Percentiles rank a stretch among this genome's conserved stretches.
Evolutionary conservation across 2,888 invertebrate genomes (phyloP).

Genomic region (Cheilosia vulpina): DNA sequence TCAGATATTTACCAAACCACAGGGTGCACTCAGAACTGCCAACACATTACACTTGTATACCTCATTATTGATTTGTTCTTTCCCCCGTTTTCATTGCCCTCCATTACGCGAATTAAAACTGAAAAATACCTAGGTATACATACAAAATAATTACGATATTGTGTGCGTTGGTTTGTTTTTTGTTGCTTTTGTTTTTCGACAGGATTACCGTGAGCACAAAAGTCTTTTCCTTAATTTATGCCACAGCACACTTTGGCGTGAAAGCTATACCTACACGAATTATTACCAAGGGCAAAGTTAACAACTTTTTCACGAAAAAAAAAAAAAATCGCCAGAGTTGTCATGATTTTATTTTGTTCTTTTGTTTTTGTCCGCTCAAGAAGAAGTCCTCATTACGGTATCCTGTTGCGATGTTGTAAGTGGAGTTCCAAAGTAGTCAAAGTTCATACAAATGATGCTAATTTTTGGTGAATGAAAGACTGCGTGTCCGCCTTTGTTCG

Average conservation of each 20-base stretch:
- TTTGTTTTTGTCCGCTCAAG: not conserved
- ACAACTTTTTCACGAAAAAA: not conserved
- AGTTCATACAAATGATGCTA: constrained; percentile 6
- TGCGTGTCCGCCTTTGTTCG: not conserved
- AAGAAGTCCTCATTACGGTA: not conserved
- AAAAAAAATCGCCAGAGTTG: not conserved
- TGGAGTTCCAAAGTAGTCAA: constrained; percentile 1
- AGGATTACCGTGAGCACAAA: not conserved
- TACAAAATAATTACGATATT: not conserved
- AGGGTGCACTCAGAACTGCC: constrained; percentile 1
- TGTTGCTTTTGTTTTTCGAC: not conserved
- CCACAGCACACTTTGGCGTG: constrained; percentile 5
- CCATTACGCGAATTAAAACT: constrained; percentile 1
- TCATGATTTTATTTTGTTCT: not conserved
- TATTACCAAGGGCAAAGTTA: constrained; percentile 4
- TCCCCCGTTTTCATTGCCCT: not conserved
- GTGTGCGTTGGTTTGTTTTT: not conserved
- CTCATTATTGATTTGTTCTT: not conserved
- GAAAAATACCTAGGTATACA: not conserved
- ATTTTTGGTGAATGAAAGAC: not conserved
- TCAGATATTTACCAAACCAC: constrained; percentile 11
- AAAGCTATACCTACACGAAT: not conserved
- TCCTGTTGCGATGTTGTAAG: constrained; percentile 1
- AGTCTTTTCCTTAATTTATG: constrained; percentile 7
- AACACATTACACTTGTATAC: not conserved